phyloP scores from a whole-genome alignment of 2,888 invertebrate species.

The Neoascia interrupta region DNA sequence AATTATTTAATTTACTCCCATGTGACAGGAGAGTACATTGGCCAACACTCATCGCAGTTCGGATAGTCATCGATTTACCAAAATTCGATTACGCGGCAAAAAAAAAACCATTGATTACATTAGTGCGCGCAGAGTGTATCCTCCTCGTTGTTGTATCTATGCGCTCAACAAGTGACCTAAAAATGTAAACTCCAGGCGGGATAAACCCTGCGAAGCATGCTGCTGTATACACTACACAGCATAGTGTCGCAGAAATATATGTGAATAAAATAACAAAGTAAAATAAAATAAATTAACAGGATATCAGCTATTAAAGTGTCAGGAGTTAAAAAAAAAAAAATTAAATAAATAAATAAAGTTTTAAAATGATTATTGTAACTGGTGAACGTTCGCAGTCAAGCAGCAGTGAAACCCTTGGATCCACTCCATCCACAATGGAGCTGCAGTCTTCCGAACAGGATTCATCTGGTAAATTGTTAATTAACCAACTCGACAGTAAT shows the following conservation, averaged over 20 bases:
- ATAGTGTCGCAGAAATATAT: conserved; percentile 13
- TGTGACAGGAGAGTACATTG: conserved; percentile 61
- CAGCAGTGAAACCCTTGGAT: conserved; percentile 53
- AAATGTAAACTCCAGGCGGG: conserved; percentile 44
- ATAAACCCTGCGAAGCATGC: conserved; percentile 9
- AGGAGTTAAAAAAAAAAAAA: not conserved
- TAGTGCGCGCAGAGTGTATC: conserved; percentile 1
- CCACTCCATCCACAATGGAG: conserved; percentile 49
- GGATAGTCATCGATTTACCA: conserved; percentile 36
- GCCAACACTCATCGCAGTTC: conserved; percentile 72
- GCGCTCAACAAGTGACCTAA: conserved; percentile 34
- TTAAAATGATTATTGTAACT: conserved; percentile 65
- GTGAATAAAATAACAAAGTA: conserved; percentile 17
- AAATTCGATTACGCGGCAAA: conserved; percentile 32
- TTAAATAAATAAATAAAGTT: conserved; percentile 13
- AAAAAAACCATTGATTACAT: conserved; percentile 27
- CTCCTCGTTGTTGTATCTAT: conserved; percentile 15
- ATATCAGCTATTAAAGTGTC: conserved; percentile 2
- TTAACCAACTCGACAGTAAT: conserved; percentile 8
- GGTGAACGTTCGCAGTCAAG: conserved; percentile 50
- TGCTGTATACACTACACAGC: conserved; percentile 8
- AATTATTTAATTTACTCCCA: conserved; percentile 72
- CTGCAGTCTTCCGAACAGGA: conserved; percentile 51
- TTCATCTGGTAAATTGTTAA: conserved; percentile 53
- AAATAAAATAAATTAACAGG: conserved; percentile 1